Conservation (phyloP, 2,797 vertebrate species). For the Halcyon chelicuti region DNA sequence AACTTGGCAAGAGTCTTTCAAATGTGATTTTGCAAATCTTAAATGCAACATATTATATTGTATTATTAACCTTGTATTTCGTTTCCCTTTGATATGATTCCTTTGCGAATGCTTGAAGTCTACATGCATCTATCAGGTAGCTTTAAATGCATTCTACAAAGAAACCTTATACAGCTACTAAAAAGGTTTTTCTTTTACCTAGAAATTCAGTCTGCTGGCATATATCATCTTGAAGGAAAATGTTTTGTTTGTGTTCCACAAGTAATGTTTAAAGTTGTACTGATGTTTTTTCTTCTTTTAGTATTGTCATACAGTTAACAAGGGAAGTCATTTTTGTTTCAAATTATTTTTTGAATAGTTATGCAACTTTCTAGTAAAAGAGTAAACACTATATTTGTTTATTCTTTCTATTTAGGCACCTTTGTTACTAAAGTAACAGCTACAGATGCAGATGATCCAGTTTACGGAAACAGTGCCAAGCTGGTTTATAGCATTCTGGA, state of each 20-base stretch:
- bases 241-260: not conserved
- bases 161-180: slow-evolving; percentile 42
- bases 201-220: not conserved
- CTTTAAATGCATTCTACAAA: slow-evolving; percentile 68
- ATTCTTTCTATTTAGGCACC: slow-evolving; percentile 83
- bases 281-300: not conserved
- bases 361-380: not conserved
- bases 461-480: slow-evolving; percentile 97
- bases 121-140: slow-evolving; percentile 29
- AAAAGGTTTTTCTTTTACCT: slow-evolving; percentile 17
- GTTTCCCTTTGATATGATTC: slow-evolving; percentile 64
- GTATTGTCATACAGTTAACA: not conserved
- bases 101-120: slow-evolving; percentile 55
- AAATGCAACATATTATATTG: slow-evolving; percentile 55
- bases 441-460: slow-evolving; percentile 95
- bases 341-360: not conserved
- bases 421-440: slow-evolving; percentile 95
- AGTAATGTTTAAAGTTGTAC: not conserved
- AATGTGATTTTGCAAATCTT: slow-evolving; percentile 50
- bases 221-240: slow-evolving; percentile 6
- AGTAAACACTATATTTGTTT: slow-evolving; percentile 35
- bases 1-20: slow-evolving; percentile 42
- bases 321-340: not conserved
- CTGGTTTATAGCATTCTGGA: slow-evolving; percentile 97
- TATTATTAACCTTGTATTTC: slow-evolving; percentile 71